A percentile compares a stretch with the other conserved stretches of the same genome.
Conservation (phyloP, 1,140 invertebrate species). For the Brachionus angularis region DNA sequence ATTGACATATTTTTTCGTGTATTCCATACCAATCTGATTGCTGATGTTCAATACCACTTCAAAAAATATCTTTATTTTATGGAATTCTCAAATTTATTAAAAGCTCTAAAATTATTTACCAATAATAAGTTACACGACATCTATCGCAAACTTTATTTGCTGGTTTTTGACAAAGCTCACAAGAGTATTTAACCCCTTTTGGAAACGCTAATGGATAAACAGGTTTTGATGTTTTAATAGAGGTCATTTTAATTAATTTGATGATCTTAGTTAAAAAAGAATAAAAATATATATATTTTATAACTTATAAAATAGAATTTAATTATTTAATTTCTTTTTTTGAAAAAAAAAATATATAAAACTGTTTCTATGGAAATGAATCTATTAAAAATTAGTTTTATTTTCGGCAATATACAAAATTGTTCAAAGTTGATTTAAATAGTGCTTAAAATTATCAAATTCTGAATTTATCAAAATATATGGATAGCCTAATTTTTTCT, state of each 20-base stretch:
- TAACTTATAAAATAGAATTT: no score
- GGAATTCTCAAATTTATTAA: conserved; percentile 8
- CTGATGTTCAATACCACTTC: conserved; percentile 57
- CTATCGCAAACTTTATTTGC: conserved; percentile 56
- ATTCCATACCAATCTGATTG: conserved; percentile 57
- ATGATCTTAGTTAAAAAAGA: no score
- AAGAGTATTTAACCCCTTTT: conserved; percentile 53
- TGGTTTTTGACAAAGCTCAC: conserved; percentile 57
- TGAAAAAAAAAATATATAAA: no score
- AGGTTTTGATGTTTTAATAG: neutral
- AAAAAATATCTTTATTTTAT: conserved; percentile 44
- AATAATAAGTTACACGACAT: conserved; percentile 58
- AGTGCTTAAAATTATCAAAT: no score
- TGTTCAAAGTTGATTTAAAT: no score
- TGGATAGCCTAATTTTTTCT: no score
- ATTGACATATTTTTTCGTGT: conserved; percentile 58
- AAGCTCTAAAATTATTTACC: conserved; percentile 48
- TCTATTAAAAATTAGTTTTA: no score
- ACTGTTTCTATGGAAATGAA: no score
- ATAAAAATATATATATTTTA: no score
- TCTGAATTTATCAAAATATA: no score
- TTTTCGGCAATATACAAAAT: no score
- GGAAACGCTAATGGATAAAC: conserved; percentile 55
- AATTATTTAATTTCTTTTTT: no score
- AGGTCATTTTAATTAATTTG: neutral